Conservation (phyloP, 2,113 vertebrate genomes). For the Lucifuga dentata region DNA sequence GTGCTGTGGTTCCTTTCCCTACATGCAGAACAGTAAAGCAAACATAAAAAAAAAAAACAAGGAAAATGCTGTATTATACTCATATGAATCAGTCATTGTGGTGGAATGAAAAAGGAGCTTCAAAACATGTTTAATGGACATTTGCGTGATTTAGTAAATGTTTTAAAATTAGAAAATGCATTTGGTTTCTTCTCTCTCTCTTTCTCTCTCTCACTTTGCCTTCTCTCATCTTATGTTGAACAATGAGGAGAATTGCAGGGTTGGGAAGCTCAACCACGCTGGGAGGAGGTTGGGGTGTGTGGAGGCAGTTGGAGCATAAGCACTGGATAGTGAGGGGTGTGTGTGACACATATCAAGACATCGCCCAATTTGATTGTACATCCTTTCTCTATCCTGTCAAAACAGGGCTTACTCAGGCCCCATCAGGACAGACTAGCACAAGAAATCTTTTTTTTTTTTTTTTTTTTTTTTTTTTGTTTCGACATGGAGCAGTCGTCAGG, state of each 20-base stretch:
- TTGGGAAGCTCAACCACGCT: constrained; percentile 29
- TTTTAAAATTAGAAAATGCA: constrained; percentile 49
- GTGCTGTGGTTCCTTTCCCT: constrained; percentile 70
- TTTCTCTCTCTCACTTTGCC: constrained; percentile 49
- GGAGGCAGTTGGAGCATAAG: constrained; percentile 18
- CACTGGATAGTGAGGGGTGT: constrained; percentile 11
- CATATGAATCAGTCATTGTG: constrained; percentile 50
- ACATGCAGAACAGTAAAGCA: constrained; percentile 57
- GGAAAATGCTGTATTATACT: constrained; percentile 71
- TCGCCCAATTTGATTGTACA: constrained; percentile 68
- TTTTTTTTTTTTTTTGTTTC: too few relatives aligned
- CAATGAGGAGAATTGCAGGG: constrained; percentile 49
- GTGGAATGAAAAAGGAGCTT: constrained; percentile 56
- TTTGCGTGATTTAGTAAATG: constrained; percentile 60
- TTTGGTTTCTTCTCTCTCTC: constrained; percentile 60
- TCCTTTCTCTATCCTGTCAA: constrained; percentile 16
- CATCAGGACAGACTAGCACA: constrained; percentile 38
- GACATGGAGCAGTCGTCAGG: constrained; percentile 25
- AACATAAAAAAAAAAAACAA: constrained; percentile 42
- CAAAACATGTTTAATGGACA: constrained; percentile 48
- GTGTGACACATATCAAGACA: constrained; percentile 61
- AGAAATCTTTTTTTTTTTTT: constrained; percentile 39
- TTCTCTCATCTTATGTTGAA: constrained; percentile 31
- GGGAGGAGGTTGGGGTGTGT: constrained; percentile 36
- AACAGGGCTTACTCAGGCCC: constrained; percentile 46